Evolutionary conservation across 1,140 invertebrate species (phyloP), one percentile per base, ranked within the genome.

Genomic region (Archivesica marissinica): DNA sequence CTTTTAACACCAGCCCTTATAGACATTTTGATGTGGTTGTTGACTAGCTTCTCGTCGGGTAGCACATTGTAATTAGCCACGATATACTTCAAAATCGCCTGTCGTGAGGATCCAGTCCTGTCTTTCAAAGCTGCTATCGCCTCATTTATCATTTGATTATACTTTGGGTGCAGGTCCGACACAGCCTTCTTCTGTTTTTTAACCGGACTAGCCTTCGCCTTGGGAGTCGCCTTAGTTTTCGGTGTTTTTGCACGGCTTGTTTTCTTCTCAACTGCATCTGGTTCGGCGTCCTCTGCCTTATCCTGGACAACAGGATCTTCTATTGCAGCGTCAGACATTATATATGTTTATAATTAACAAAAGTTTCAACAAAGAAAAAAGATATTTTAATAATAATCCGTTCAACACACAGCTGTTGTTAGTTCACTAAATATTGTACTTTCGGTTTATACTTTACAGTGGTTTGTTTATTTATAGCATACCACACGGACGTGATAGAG

Each of bases 71-170:
- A 94, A 87, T 93, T 88, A 25, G 86, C 86, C 30, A 87, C 41
- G 64, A 94, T 93, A 83, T 94, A 94, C 74, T 94, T 94, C 4
- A 93, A 66, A 52, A 94, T 93, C 38, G 93, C 94, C 66, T 93
- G 92, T 70, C 92, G 85, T 17, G 91, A 92, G 35, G 93, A 92
- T 47, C 92, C 92, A 61, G 64, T 52, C 50, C 90, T 81, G 47
- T 93, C 92, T 47, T 91, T 88, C 54, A 91, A 47, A 0, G 66
- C 47, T 17, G 17, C 17, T 9, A 91, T 87, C 25, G 90, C 89
- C 13, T 81, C 87, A 13, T 68, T 70, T 25, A 91, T 86, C 91
- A 91, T 91, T 7, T 86, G 82, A 9, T 39, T 75, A 79, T 89
- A 90, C 52, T 88, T 89, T 13, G 91, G 91, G 39, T 91, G 90